These are phyloP conservation scores for Drosophila cracens DNA, from an alignment of 2,888 invertebrate genomes.

Conservation along the genomic window DNA sequence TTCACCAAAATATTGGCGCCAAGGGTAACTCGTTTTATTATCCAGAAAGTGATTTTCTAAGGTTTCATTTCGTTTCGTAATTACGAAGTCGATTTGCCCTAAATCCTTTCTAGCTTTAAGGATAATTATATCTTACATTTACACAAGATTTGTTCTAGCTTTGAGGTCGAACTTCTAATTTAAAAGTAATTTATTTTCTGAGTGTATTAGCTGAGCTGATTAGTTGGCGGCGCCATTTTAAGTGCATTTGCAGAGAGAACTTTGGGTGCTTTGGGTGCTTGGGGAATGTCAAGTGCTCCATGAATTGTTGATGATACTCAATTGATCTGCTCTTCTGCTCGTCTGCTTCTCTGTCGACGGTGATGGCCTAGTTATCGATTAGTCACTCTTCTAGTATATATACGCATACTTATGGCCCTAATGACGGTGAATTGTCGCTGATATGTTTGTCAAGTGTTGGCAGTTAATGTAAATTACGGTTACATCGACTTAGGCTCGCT, in stretches of 20 bases:
- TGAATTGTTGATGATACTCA: slow-evolving; percentile 49
- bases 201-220: slow-evolving; percentile 41
- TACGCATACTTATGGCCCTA: slow-evolving; percentile 38
- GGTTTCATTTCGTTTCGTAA: background rate
- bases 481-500: slow-evolving; percentile 9
- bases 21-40: background rate
- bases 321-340: slow-evolving; percentile 10
- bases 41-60: background rate
- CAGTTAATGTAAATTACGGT: slow-evolving; percentile 63
- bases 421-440: slow-evolving; percentile 61
- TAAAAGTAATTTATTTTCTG: background rate
- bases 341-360: background rate
- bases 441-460: slow-evolving; percentile 61
- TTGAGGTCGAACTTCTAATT: background rate
- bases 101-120: background rate
- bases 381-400: slow-evolving; percentile 14
- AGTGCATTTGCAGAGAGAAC: slow-evolving; percentile 30
- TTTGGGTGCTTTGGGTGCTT: slow-evolving; percentile 23
- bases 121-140: background rate
- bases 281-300: slow-evolving; percentile 44
- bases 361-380: slow-evolving; percentile 58
- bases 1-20: background rate
- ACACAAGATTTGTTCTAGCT: background rate
- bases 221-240: slow-evolving; percentile 53
- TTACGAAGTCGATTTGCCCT: background rate